Percentiles rank a stretch among this genome's conserved stretches.
Evolutionary conservation across 1,140 invertebrate species (phyloP).

Genomic region (Aricia agestis): DNA sequence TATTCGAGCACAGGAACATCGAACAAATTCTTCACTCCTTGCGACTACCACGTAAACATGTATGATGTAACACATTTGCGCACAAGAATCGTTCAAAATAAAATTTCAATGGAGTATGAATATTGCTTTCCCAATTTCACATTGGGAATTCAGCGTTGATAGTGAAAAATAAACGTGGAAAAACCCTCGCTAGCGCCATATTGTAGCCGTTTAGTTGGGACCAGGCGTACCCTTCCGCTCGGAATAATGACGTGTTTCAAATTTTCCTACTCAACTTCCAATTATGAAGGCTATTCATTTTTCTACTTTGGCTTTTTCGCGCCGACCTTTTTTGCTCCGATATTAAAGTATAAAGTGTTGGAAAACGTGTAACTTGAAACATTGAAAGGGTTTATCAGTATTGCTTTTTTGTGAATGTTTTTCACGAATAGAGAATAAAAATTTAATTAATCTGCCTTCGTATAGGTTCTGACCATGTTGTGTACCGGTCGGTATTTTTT

Average conservation of each 20-base stretch:
- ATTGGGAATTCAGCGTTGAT: not conserved
- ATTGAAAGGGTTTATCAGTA: not conserved
- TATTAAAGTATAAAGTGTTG: not conserved
- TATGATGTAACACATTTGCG: too few species aligned
- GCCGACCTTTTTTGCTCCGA: not conserved
- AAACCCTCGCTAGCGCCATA: not conserved
- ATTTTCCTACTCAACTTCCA: not conserved
- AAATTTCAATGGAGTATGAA: not conserved
- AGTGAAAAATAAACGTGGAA: not conserved
- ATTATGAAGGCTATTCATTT: conserved; percentile 5
- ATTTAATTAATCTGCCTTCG: too few species aligned
- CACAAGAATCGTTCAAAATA: not conserved
- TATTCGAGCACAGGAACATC: too few species aligned
- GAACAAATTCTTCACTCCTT: too few species aligned
- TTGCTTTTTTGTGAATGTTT: not conserved
- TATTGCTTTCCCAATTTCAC: not conserved
- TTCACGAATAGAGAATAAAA: not conserved
- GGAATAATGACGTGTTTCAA: conserved; percentile 9
- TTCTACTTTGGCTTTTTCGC: not conserved
- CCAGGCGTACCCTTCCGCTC: not conserved
- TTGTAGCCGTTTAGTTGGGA: not conserved
- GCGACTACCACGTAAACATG: too few species aligned
- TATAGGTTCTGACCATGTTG: too few species aligned
- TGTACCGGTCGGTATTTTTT: too few species aligned
- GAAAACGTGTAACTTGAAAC: not conserved